These are phyloP conservation scores for Lamellibrachia luymesi DNA, from an alignment of 1,140 invertebrate species.

Conservation along the genomic window DNA sequence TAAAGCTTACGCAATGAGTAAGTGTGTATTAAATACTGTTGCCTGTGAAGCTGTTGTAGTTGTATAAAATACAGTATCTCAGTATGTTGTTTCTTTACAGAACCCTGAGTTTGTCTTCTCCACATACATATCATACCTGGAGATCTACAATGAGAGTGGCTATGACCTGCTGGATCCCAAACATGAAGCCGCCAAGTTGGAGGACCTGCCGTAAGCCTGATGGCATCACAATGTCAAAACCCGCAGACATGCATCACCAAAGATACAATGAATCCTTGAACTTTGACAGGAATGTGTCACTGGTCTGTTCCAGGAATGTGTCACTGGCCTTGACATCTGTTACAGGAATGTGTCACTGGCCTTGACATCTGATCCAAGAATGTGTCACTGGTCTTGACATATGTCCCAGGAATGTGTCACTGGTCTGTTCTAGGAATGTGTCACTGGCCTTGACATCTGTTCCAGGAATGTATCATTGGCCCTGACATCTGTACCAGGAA, in stretches of 20 bases:
- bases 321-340: too few relatives aligned
- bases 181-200: conserved; percentile 59
- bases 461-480: too few relatives aligned
- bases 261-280: too few relatives aligned
- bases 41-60: conserved; percentile 18
- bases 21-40: neutral
- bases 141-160: conserved; percentile 61
- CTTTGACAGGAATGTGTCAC: too few relatives aligned
- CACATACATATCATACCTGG: conserved; percentile 56
- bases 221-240: neutral
- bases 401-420: neutral
- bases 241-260: too few relatives aligned
- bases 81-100: conserved; percentile 33
- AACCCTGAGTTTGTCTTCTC: conserved; percentile 47
- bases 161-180: conserved; percentile 67
- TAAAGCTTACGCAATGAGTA: neutral
- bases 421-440: too few relatives aligned
- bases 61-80: neutral
- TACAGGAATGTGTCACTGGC: too few relatives aligned
- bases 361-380: too few relatives aligned
- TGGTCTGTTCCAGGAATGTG: neutral
- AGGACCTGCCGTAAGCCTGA: conserved; percentile 62
- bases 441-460: too few relatives aligned
- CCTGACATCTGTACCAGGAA: too few relatives aligned
- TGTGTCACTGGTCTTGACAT: too few relatives aligned